Base-by-base conservation (phyloP, 2,888 invertebrate species). In the Sialis fuliginosa region DNA sequence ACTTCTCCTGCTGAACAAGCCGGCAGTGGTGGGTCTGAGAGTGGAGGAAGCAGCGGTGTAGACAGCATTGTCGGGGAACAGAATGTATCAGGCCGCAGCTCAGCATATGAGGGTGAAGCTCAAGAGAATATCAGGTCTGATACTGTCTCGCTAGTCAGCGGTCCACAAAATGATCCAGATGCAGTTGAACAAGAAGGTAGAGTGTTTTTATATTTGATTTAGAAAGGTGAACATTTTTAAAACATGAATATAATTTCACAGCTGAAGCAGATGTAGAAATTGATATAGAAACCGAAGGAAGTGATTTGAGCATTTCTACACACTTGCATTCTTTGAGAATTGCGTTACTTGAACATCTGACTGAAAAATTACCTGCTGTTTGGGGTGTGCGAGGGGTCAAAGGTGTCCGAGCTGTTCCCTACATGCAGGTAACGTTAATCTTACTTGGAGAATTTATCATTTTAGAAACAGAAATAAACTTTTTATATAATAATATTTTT, bases 41-140 rank as follows among this genome's bases (percentile, higher is more conserved):
- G 89, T 64, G 91, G 90, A 33, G 91, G 88, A 48, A 90, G 90
- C 58, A 90, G 90, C 58, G 90, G 85, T 32, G 88, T 87, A 31
- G 92, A 92, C 60, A 91, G 90, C 59, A 88, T 91, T 56, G 86
- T 86, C 22, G 89, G 91, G n/a, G 77, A 77, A 57, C 77, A 77
- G 54, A 78, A 75, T 58, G 89, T 86, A 7, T 91, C 91, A n/a
- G 92, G 91, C 6, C 74, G 91, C 39, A 92, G 91, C 67, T 91
- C 91, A 55, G 86, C 88, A 2, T 92, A 92, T 61, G 92, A 92
- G 60, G 92, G 90, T 56, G 85, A 85, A 58, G 67, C 70, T 33
- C 71, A 72, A 48, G 78, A 78, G 55, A 63, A 69, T 30, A 54
- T 58, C 48, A 65, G 73, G 48, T 74, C 75, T 49, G 77, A 76